Evolutionary conservation across 2,113 vertebrate species (phyloP).

Genomic region (Hydrolagus affinis): DNA sequence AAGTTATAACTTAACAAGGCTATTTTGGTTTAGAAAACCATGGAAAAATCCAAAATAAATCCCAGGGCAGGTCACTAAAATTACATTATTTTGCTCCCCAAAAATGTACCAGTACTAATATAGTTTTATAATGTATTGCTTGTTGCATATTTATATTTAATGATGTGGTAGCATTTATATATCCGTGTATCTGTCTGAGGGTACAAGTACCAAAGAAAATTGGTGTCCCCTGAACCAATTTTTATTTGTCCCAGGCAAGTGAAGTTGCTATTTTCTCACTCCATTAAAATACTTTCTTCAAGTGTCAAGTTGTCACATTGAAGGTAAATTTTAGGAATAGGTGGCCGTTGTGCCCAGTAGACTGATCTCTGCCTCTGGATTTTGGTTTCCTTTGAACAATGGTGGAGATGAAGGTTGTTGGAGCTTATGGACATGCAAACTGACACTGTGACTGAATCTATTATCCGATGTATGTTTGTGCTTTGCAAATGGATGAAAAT

Average conservation of each 20-base stretch:
- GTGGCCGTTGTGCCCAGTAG: background rate
- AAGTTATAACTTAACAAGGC: background rate
- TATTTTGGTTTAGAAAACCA: background rate
- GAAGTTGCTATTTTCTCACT: background rate
- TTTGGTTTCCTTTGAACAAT: conserved; percentile 10
- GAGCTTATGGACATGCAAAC: background rate
- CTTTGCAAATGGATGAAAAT: background rate
- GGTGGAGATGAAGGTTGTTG: background rate
- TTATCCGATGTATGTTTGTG: conserved; percentile 6
- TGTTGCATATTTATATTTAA: background rate
- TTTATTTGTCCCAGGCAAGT: background rate
- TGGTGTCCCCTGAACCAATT: background rate
- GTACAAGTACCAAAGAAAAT: background rate
- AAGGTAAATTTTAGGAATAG: background rate
- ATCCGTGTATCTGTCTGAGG: background rate
- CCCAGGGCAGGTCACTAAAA: background rate
- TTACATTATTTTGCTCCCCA: background rate
- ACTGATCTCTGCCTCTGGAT: background rate
- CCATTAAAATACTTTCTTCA: background rate
- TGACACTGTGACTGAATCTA: background rate
- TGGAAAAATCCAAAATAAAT: background rate
- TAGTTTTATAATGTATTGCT: background rate
- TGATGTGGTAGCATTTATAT: background rate
- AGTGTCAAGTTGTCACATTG: background rate
- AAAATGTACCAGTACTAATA: background rate